Base-by-base conservation (phyloP, 2,888 invertebrate species). In the Hyppa rectilinea region DNA sequence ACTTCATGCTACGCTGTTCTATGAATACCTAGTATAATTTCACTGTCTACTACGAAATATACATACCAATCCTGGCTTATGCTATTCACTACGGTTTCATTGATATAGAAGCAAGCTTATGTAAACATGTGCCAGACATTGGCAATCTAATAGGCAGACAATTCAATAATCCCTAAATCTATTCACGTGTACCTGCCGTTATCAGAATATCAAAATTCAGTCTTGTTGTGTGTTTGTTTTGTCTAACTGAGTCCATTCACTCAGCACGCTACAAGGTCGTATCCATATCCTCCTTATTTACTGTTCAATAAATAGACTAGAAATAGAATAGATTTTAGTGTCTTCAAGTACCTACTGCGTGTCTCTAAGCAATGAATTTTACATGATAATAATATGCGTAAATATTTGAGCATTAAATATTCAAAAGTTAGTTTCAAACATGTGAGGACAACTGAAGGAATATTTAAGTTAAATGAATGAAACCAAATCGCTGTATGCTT, bases 181-280 rank as follows among this genome's bases (percentile, higher is more conserved):
- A 63, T 63, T 43, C 29, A 31, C 43, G 75, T 72, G 26, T 52
- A 52, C 38, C 29, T 72, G 12, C 45, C 38, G 38, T 73, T 56
- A 52, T 73, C 17, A 31, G 38, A 52, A 75, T 55, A 76, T 75
- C 59, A 60, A 56, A 70, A 38, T 75, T 53, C 58, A 68, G 23
- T 58, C 29, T 50, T 38, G 67, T 20, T 23, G 43, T 43, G 7
- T 23, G 52, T 66, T 71, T 77, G 68, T 78, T 78, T 73, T 61
- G 68, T 78, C 61, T 45, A 60, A 62, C 66, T 40, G 34, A 49
- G 63, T 71, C 71, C 70, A 64, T 75, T 78, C 80, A 75, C 80
- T 70, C 49, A 66, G 43, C 50, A 36, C 55, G 26, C n/a, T 29
- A 29, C 70, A 70, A 79, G 70, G 71, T 34, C 66, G 69, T 63